Evolutionary conservation across 2,888 invertebrate species (phyloP).

Genomic region (Caradrina kadenii): DNA sequence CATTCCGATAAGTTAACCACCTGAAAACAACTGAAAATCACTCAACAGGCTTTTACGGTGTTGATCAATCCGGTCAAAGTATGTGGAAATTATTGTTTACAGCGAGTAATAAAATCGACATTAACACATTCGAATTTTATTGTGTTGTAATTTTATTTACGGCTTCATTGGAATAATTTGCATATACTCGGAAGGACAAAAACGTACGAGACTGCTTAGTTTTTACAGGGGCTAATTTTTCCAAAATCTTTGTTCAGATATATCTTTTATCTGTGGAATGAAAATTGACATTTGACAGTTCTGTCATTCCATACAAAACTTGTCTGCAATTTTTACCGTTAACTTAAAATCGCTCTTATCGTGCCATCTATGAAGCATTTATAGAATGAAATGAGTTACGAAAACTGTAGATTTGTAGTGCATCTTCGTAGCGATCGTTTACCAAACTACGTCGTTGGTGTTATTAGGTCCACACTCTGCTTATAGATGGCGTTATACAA

Average conservation of each 20-base stretch:
- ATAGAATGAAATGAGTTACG: conserved; percentile 3
- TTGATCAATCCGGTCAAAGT: conserved; percentile 15
- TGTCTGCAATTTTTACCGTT: too few species aligned
- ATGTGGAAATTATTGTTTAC: conserved; percentile 1
- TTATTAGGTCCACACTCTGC: background rate
- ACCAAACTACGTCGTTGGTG: conserved; percentile 6
- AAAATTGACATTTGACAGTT: too few species aligned
- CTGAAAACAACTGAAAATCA: conserved; percentile 8
- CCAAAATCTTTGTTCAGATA: too few species aligned
- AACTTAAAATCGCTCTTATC: background rate
- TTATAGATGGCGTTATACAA: conserved; percentile 49
- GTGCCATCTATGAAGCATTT: conserved; percentile 45
- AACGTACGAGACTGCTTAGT: too few species aligned
- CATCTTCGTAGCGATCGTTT: conserved; percentile 32
- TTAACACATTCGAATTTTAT: background rate
- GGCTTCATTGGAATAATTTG: background rate
- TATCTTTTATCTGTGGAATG: too few species aligned
- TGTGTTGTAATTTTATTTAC: conserved; percentile 2
- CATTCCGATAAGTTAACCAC: conserved; percentile 3
- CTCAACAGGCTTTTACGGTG: conserved; percentile 3
- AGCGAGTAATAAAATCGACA: conserved; percentile 11
- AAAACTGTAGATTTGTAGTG: conserved; percentile 31
- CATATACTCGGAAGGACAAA: background rate
- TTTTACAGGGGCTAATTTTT: too few species aligned
- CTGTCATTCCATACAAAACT: too few species aligned